Evolutionary conservation across 2,797 vertebrate species (phyloP), one percentile per base, ranked within the genome.

Genomic region (Xenops minutus): DNA sequence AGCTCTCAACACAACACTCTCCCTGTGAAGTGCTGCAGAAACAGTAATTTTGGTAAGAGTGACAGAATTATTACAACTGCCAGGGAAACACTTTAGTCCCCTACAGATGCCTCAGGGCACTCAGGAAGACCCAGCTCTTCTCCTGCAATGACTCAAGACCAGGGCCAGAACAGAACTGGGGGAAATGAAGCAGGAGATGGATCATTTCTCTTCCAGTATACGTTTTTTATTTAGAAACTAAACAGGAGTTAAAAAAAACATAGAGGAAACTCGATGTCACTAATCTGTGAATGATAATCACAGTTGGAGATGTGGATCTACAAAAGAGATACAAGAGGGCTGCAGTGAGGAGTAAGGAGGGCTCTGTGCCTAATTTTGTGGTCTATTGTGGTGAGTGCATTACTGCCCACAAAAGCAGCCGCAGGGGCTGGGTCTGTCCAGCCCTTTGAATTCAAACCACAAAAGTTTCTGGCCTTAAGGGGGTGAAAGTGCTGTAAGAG

Each of bases 1-100:
- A 69, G 27, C 62, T 93, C 66, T 92, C 71, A 74, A 69, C 66
- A 81, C 55, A 32, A 63, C 1, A 7, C 27, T 92, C 51, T 91
- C 80, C 81, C 71, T 23, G 36, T 23, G 67, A 67, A 71, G 44
- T 69, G 48, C 79, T 88, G 69, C 52, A 88, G 66, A 84, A 89
- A 66, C 30, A 73, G 63, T 69, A 77, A 88, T 84, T 95, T 77
- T 55, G 56, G 49, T 75, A 75, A 92, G 73, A 95, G 64, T 89
- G 75, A 91, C 82, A 86, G 62, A 84, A 91, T 81, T 88, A 92
- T 66, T 83, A 2, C 39, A 93, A 58, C 64, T 80, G 72, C 43
- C 68, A 92, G 34, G 59, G 49, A 94, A 90, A 83, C 61, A 55
- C 54, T 85, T 83, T 7, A 39, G n/a, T 71, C 24, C 61, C 21